phyloP scores from a whole-genome alignment of 2,888 invertebrate genomes.

The Ellobium chinense region DNA sequence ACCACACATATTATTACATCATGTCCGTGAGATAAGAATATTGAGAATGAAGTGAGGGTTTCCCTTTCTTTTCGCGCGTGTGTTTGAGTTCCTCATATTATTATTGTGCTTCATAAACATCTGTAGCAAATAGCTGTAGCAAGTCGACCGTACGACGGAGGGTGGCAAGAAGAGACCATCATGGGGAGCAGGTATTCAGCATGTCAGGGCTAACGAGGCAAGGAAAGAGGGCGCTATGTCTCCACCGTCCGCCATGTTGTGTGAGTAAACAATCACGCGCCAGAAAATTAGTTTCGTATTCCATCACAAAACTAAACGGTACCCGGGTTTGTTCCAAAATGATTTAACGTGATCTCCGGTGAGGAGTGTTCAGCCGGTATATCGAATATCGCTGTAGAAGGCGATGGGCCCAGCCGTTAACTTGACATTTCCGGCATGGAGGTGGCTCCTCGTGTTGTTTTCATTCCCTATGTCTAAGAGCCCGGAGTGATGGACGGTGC shows the following conservation, averaged over 20 bases:
- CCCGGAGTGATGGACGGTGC: not conserved
- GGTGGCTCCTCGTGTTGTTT: not conserved
- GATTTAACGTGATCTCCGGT: not conserved
- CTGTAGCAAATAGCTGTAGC: too few species aligned
- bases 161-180: too few species aligned
- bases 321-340: not conserved
- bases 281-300: constrained; percentile 11
- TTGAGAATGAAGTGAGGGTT: too few species aligned
- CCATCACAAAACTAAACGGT: not conserved
- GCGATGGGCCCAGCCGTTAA: not conserved
- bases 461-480: not conserved
- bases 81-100: too few species aligned
- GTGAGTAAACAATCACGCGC: not conserved
- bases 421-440: not conserved
- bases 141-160: too few species aligned
- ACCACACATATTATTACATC: too few species aligned
- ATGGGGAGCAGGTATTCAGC: not conserved
- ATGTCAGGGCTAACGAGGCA: constrained; percentile 20
- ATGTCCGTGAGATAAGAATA: too few species aligned
- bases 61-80: too few species aligned
- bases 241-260: constrained; percentile 5
- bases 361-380: not conserved
- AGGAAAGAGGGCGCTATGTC: not conserved
- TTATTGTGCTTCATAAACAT: too few species aligned
- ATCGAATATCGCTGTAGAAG: not conserved